Base-by-base conservation (phyloP, 2,888 invertebrate genomes). In the Oconnorella tubifera region DNA sequence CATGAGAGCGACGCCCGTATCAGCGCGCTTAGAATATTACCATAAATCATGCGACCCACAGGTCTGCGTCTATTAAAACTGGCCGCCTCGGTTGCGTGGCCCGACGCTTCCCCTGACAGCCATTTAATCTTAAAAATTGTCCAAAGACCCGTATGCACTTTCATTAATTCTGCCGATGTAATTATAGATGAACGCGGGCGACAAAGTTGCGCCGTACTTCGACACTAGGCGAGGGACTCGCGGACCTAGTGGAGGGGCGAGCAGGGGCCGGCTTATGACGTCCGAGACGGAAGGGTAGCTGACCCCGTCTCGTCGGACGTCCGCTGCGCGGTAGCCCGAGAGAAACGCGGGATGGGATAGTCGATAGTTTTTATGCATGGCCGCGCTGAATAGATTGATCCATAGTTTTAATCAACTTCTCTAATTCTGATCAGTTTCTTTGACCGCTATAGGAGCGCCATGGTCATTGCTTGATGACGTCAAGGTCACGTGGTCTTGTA, bases 151-250 rank as follows among this genome's bases (percentile, higher is more conserved):
- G 50, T 48, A 33, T 60, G 50, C 29, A 60, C 60, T 60, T 60
- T 60, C 60, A 60, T 60, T 60, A 60, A 60, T 60, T 60, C 50
- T 60, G 60, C 49, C 60, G 60, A 60, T 60, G 60, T 60, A 60
- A 60, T 60, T 60, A 60, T 60, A 60, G 60, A 60, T 60, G 60
- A 29, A 31, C 56, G 53, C 53, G 14, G 14, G 53, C 53, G 53
- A 51, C 53, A 51, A 51, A 51, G 53, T 51, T 51, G 25, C 53
- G 10, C 14, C 25, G 25, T 25, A 31, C 56, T 14, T 56, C 28
- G 33, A 10, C 56, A 53, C 23, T 25, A 53, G 53, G 19, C 6
- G 6, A 28, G 6, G 60, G 28, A 33, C 51, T 31, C 48, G 59
- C 10, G 40, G 40, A 19, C 19, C 40, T 19, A 19, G 23, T 19